phyloP scores from a whole-genome alignment of 2,797 vertebrate genomes.

The Ataeniobius toweri region DNA sequence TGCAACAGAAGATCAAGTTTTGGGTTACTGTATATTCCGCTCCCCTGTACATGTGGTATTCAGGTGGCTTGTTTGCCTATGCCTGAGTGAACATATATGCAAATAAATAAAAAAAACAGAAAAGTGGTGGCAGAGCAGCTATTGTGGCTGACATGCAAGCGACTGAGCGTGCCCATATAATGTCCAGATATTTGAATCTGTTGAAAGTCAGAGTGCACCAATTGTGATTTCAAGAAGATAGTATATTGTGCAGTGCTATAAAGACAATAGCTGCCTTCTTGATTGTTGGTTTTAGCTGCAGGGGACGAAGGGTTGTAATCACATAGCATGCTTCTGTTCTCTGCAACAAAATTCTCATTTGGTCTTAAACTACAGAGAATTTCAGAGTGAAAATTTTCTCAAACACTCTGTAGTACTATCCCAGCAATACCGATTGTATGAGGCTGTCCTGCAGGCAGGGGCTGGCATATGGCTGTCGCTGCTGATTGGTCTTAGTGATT shows the following conservation, averaged over 20 bases:
- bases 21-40: conserved; percentile 11
- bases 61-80: conserved; percentile 59
- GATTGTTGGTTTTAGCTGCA: conserved; percentile 18
- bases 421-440: background rate
- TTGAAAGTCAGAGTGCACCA: conserved; percentile 37
- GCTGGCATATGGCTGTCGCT: background rate
- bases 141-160: conserved; percentile 30
- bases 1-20: conserved; percentile 7
- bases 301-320: conserved; percentile 15
- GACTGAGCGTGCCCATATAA: conserved; percentile 39
- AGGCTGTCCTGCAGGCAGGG: background rate
- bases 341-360: background rate
- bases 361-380: background rate
- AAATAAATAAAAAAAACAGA: conserved; percentile 36
- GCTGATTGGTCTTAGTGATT: background rate
- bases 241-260: conserved; percentile 24
- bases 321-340: conserved; percentile 20
- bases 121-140: conserved; percentile 12
- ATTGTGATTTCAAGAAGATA: conserved; percentile 42
- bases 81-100: conserved; percentile 41
- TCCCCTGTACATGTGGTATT: conserved; percentile 22
- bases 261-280: conserved; percentile 39
- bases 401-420: background rate
- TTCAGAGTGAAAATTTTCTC: background rate
- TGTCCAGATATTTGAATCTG: conserved; percentile 33